Evolutionary conservation across 2,797 vertebrate genomes (phyloP), one percentile per base, ranked within the genome.

Genomic region (Chelon labrosus): DNA sequence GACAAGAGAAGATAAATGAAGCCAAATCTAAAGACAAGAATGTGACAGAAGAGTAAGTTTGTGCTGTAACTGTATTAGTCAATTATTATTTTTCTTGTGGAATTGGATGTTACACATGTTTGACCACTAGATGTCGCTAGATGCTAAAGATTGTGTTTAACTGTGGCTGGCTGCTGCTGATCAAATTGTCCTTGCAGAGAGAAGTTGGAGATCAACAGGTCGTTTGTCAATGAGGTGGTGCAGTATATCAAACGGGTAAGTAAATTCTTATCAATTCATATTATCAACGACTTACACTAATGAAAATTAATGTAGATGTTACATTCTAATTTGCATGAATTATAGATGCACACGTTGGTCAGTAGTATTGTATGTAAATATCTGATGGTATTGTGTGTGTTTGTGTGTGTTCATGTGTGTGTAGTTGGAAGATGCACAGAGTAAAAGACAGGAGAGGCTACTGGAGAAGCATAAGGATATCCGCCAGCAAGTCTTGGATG

Each of bases 181-280:
- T 73, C 0, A 58, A 41, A 68, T 78, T 70, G 55, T 87, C 13
- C 52, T 72, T 14, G 52, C 86, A 99, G 98, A 88, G 97, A 97
- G 93, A 99, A 99, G 93, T 93, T 98, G 1, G 98, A 99, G 91
- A 99, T 99, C 95, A 99, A 98, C 92, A 95, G 97, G 42, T 97
- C 97, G 0, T 98, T 98, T 77, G 98, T 99, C 86, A 97, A 98
- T 64, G 97, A 99, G 86, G 98, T 99, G 87, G 98, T 99, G 74
- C 98, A 99, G 84, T 97, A 96, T 85, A 98, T 99, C 80, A 99
- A 98, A 92, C 93, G 97, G 96, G 98, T 99, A 92, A 65, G 95
- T 91, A 7, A 7, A 35, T 35, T 7, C 31, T 7, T 7, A 35
- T 35, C 5, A 35, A 35, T 7, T 35, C 31, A 6, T 35, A 35